Evolutionary conservation across 2,888 invertebrate species (phyloP).

Genomic region (Odontomyia ornata): DNA sequence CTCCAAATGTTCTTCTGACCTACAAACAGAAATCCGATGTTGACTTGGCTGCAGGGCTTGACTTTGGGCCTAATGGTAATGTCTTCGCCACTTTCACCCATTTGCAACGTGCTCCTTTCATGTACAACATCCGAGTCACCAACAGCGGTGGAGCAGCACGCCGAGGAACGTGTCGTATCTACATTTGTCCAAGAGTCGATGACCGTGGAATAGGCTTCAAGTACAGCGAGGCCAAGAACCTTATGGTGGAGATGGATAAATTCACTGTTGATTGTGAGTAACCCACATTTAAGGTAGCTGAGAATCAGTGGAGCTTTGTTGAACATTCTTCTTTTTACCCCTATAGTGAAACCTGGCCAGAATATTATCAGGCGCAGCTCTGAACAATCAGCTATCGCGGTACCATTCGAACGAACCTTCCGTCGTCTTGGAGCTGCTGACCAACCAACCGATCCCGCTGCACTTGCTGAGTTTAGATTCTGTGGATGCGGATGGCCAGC

Average conservation of each 20-base stretch:
- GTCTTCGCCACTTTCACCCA: slow-evolving; percentile 79
- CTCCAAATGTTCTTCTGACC: slow-evolving; percentile 71
- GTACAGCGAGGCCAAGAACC: slow-evolving; percentile 68
- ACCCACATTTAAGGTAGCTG: no score
- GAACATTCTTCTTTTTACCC: no score
- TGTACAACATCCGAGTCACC: slow-evolving; percentile 71
- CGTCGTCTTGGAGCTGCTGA: slow-evolving; percentile 70
- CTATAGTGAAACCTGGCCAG: slow-evolving; percentile 72
- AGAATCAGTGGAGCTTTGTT: no score
- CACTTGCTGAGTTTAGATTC: slow-evolving; percentile 73
- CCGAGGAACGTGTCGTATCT: slow-evolving; percentile 73
- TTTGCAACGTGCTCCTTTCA: slow-evolving; percentile 77
- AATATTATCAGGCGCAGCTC: slow-evolving; percentile 75
- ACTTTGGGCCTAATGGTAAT: slow-evolving; percentile 78
- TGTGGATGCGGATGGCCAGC: slow-evolving; percentile 92
- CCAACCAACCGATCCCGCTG: slow-evolving; percentile 64
- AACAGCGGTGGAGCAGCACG: slow-evolving; percentile 65
- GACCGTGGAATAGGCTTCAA: slow-evolving; percentile 70
- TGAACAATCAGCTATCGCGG: slow-evolving; percentile 78
- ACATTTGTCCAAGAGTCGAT: slow-evolving; percentile 72
- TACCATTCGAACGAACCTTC: slow-evolving; percentile 84
- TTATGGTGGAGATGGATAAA: slow-evolving; percentile 76
- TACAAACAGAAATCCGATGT: slow-evolving; percentile 85
- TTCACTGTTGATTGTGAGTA: slow-evolving; percentile 70
- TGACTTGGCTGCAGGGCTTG: slow-evolving; percentile 81